Conservation (phyloP, 2,888 invertebrate species). For the Gandaritis pyraliata region DNA sequence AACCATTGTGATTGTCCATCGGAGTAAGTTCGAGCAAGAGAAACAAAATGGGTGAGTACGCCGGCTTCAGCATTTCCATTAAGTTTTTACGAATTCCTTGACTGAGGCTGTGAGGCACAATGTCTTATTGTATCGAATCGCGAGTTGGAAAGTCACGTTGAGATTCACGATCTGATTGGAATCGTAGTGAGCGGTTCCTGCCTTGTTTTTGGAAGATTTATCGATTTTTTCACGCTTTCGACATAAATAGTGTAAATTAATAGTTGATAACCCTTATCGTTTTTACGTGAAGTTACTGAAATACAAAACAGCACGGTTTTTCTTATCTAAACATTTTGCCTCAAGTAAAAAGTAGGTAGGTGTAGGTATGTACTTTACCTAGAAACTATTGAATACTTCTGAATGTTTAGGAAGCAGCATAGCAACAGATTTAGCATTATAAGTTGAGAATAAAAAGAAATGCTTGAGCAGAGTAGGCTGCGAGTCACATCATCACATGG, state of each 20-base stretch:
- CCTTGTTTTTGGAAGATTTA: slow-evolving; percentile 66
- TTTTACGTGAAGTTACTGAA: slow-evolving; percentile 12
- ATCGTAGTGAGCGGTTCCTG: slow-evolving; percentile 37
- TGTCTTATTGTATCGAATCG: background rate
- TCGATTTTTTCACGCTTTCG: slow-evolving; percentile 74
- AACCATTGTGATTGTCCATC: slow-evolving; percentile 44
- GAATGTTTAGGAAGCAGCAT: background rate
- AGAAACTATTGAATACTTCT: no score
- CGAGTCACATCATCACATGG: no score
- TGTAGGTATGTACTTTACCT: no score
- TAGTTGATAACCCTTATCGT: slow-evolving; percentile 28
- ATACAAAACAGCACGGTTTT: slow-evolving; percentile 14
- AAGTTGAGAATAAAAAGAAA: slow-evolving; percentile 7
- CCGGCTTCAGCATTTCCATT: slow-evolving; percentile 57
- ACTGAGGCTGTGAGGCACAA: slow-evolving; percentile 12
- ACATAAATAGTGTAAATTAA: slow-evolving; percentile 40
- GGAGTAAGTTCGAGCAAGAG: slow-evolving; percentile 47
- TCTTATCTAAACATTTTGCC: slow-evolving; percentile 15
- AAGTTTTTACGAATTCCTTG: slow-evolving; percentile 42
- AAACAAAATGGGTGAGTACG: slow-evolving; percentile 77
- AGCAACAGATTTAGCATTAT: slow-evolving; percentile 5
- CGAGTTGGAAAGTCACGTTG: slow-evolving; percentile 14
- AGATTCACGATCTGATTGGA: slow-evolving; percentile 47
- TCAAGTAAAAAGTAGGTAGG: slow-evolving; percentile 1
- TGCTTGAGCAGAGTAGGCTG: slow-evolving; percentile 14